Conservation (phyloP, 2,113 vertebrate species). For the Ardeotis arabs region DNA sequence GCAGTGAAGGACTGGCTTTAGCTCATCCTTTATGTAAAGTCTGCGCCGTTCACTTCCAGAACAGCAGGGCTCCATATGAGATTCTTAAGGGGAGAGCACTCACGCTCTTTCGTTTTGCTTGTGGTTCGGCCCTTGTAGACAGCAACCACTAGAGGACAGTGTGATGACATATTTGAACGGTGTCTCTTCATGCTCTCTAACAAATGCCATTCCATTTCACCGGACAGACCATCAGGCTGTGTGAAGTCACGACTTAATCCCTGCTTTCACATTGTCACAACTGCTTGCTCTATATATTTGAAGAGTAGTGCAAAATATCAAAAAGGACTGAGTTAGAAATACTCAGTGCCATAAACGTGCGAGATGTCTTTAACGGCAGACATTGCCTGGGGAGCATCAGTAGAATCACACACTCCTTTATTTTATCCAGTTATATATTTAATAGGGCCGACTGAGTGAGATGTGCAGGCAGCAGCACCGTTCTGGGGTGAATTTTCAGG, state of each 20-base stretch:
- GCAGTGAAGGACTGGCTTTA: not conserved
- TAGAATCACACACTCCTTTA: not conserved
- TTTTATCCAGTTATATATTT: not conserved
- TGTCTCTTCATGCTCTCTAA: not conserved
- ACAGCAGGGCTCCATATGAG: rapidly evolving
- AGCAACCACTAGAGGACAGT: not conserved
- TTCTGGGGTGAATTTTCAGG: not conserved
- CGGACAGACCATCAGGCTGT: not conserved
- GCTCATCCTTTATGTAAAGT: not conserved
- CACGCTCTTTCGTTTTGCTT: rapidly evolving
- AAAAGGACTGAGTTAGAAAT: not conserved
- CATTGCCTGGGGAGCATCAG: not conserved
- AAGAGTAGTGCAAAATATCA: not conserved
- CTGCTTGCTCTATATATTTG: rapidly evolving
- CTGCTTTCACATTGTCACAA: not conserved
- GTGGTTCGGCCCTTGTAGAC: not conserved
- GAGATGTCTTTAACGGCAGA: not conserved
- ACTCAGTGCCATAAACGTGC: not conserved
- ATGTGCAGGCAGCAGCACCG: rapidly evolving
- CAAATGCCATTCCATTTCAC: too few relatives aligned
- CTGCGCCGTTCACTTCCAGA: not conserved
- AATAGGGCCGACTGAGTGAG: not conserved
- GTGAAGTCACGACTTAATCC: rapidly evolving
- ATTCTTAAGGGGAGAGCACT: not conserved
- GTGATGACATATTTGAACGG: not conserved